Conservation (phyloP, 2,888 invertebrate genomes). For the Tenodera sinensis region DNA sequence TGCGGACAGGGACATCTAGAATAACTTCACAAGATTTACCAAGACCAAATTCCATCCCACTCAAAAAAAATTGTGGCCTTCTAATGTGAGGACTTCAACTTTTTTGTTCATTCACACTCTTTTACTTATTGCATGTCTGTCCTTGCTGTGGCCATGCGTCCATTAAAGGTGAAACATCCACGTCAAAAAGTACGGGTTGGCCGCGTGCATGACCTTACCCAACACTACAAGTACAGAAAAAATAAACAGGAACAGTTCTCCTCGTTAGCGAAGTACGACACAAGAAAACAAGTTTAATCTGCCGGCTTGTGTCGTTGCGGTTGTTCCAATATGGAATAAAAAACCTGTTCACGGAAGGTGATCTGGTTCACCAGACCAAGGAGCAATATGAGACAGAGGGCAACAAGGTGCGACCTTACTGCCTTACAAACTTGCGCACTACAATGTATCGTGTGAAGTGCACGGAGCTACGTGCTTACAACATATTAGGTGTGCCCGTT, state of each 20-base stretch:
- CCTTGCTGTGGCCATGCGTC: background rate
- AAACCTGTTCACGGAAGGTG: background rate
- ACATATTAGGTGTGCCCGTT: too few relatives aligned
- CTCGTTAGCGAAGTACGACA: background rate
- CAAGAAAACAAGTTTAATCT: background rate
- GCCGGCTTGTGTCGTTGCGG: background rate
- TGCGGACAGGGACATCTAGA: too few relatives aligned
- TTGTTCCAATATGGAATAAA: background rate
- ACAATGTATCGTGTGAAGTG: too few relatives aligned
- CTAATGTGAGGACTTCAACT: too few relatives aligned
- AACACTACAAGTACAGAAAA: background rate
- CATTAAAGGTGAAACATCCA: background rate
- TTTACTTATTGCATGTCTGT: background rate
- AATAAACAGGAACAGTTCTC: background rate
- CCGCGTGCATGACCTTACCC: background rate
- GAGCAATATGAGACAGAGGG: background rate
- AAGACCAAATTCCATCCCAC: too few relatives aligned
- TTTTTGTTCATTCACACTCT: background rate
- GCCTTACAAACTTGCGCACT: too few relatives aligned
- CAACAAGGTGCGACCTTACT: too few relatives aligned
- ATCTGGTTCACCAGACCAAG: background rate
- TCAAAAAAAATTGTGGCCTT: too few relatives aligned
- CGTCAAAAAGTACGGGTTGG: background rate
- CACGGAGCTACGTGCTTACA: too few relatives aligned
- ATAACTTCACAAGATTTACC: too few relatives aligned